Evolutionary conservation across 2,113 vertebrate species (phyloP).

Genomic region (Asarcornis scutulata): DNA sequence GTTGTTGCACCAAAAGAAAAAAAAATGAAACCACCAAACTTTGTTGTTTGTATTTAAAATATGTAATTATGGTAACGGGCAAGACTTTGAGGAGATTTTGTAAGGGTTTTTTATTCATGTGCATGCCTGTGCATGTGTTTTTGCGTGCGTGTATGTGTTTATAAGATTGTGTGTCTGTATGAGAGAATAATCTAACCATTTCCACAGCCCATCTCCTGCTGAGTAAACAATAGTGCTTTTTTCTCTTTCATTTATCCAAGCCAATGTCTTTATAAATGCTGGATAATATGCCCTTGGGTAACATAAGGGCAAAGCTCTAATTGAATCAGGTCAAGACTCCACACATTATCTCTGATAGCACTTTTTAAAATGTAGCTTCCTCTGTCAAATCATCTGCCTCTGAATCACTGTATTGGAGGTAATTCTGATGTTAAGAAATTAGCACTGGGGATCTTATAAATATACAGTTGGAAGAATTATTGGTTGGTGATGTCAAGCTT

Average conservation of each 20-base stretch:
- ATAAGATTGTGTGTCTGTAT: not conserved
- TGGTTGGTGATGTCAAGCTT: slow-evolving; percentile 52
- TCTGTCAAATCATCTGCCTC: slow-evolving; percentile 52
- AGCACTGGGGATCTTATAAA: slow-evolving; percentile 34
- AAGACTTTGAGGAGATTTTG: slow-evolving; percentile 21
- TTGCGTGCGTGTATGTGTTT: not conserved
- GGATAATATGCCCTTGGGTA: slow-evolving; percentile 48
- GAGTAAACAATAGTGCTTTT: slow-evolving; percentile 61
- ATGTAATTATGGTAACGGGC: not conserved
- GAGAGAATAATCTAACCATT: slow-evolving; percentile 49
- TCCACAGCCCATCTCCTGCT: slow-evolving; percentile 56
- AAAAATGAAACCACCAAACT: slow-evolving; percentile 25
- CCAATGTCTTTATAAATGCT: slow-evolving; percentile 70
- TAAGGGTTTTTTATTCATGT: not conserved
- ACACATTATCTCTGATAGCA: slow-evolving; percentile 65
- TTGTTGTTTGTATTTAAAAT: slow-evolving; percentile 53
- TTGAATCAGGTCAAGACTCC: slow-evolving; percentile 64
- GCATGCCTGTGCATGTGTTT: not conserved
- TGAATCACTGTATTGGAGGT: slow-evolving; percentile 41
- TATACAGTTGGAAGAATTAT: slow-evolving; percentile 47
- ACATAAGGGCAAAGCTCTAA: slow-evolving; percentile 64
- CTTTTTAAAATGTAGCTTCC: slow-evolving; percentile 59
- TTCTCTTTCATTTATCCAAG: slow-evolving; percentile 49
- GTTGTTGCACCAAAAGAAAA: slow-evolving; percentile 37
- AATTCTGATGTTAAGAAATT: slow-evolving; percentile 57